Percentiles rank a stretch among this genome's conserved stretches.
These are phyloP conservation scores for Physella acuta DNA, from an alignment of 1,140 invertebrate genomes.

Conservation along the genomic window DNA sequence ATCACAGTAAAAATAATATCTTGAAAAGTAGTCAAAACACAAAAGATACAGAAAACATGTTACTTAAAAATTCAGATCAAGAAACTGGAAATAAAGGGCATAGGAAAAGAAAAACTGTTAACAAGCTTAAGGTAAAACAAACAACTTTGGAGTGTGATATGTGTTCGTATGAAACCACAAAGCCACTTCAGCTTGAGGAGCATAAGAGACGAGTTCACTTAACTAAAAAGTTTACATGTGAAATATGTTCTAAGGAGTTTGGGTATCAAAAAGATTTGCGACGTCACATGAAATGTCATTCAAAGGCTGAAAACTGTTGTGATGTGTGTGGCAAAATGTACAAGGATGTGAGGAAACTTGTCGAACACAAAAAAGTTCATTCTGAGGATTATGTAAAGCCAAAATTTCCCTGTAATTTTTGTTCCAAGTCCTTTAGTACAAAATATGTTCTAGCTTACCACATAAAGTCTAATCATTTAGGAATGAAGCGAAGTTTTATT, in stretches of 20 bases:
- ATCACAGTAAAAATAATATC: no score
- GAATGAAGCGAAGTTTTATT: slow-evolving; percentile 45
- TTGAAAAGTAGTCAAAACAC: no score
- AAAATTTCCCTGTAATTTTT: slow-evolving; percentile 44
- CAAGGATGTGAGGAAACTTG: slow-evolving; percentile 35
- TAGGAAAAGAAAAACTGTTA: slow-evolving; percentile 13
- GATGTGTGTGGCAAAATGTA: slow-evolving; percentile 48
- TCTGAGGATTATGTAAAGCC: slow-evolving; percentile 44
- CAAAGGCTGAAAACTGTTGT: slow-evolving; percentile 39
- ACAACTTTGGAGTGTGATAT: slow-evolving; percentile 20
- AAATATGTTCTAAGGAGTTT: slow-evolving; percentile 40
- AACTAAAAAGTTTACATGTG: slow-evolving; percentile 36
- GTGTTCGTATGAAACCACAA: slow-evolving; percentile 27
- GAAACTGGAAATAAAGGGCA: no score
- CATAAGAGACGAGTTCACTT: slow-evolving; percentile 33
- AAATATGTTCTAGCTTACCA: slow-evolving; percentile 49
- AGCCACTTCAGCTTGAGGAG: slow-evolving; percentile 21
- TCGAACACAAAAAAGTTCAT: slow-evolving; percentile 42
- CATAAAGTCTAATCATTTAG: slow-evolving; percentile 47
- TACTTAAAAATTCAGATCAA: no score
- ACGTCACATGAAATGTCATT: slow-evolving; percentile 36
- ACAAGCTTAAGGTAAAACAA: slow-evolving; percentile 9
- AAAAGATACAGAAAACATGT: no score
- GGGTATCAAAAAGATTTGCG: slow-evolving; percentile 41
- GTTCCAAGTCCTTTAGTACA: slow-evolving; percentile 48